Evolutionary conservation across 1,140 invertebrate genomes (phyloP), one percentile per base, ranked within the genome.

Genomic region (Drosophila burlai): DNA sequence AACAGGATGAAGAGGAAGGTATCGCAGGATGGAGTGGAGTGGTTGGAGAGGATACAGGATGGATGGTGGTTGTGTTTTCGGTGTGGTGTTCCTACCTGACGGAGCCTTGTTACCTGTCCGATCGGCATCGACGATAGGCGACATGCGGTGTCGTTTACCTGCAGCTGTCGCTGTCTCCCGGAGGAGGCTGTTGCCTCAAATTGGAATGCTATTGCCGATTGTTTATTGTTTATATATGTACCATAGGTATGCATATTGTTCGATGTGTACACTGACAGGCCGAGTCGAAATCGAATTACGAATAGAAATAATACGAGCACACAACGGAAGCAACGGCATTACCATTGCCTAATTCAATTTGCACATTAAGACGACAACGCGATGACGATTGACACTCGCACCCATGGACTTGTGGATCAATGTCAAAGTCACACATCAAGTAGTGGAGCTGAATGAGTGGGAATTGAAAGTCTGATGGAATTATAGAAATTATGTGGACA

Each of bases 51-150:
- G 45, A 52, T 76, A 55, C 36, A 43, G 34, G 62, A 73, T 76
- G 75, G 61, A 73, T 76, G 75, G 61, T n/a, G 80, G 59, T 64
- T 67, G 62, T 45, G 46, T 50, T 36, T 36, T 11, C 10, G 34
- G 3, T 36, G 5, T 15, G 45, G 5, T 40, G 40, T 34, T 40
- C 61, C 59, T 80, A 73, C 76, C 81, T 77, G 60, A 24, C 26
- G 29, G 40, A 45, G 62, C 57, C 85, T 76, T 73, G 74, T 89
- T 89, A 89, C 85, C 85, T 89, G 85, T 89, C 85, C 81, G 85
- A 89, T 89, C 76, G 85, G 63, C 90, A 58, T 79, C 66, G 64
- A 16, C 61, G 85, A 89, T 90, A 89, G 67, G 62, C 55, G 54
- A 76, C 43, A 67, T 71, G 63, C 72, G 81, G 77, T 86, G 83